These are phyloP conservation scores for Sterrhoptilus dennistouni DNA, from an alignment of 2,113 vertebrate genomes.

Conservation along the genomic window DNA sequence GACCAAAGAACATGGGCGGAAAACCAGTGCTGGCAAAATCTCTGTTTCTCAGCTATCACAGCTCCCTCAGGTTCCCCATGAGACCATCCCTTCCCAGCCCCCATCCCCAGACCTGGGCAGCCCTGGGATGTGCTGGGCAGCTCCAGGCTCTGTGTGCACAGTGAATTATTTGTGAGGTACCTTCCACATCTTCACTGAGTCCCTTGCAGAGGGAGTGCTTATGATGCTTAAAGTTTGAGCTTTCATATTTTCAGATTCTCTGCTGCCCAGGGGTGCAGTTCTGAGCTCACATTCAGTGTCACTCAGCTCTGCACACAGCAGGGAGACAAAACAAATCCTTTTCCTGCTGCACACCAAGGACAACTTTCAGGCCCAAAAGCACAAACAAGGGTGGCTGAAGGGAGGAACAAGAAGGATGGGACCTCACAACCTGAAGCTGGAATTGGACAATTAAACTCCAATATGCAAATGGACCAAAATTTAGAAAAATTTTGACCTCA, in stretches of 20 bases:
- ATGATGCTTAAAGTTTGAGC: background rate
- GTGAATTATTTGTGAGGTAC: background rate
- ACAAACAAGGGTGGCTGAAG: background rate
- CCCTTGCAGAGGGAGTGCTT: background rate
- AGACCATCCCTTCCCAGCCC: background rate
- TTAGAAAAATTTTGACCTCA: background rate
- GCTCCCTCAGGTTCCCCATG: fast-evolving
- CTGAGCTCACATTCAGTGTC: background rate
- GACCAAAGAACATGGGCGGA: background rate
- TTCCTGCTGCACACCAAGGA: background rate
- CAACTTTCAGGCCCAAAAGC: background rate
- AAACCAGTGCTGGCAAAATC: background rate
- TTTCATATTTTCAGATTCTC: background rate
- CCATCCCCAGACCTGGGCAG: background rate
- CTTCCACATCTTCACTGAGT: background rate
- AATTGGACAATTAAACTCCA: background rate
- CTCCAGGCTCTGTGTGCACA: background rate
- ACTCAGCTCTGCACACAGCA: background rate
- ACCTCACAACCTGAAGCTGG: background rate
- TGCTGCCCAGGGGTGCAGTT: background rate
- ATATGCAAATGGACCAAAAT: background rate
- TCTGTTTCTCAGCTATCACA: background rate
- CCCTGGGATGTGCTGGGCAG: background rate
- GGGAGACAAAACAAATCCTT: background rate
- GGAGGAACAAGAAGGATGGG: background rate